A percentile compares a stretch with the other conserved stretches of the same genome.
Evolutionary conservation across 2,888 invertebrate species (phyloP).

Genomic region (Melieria omissa): DNA sequence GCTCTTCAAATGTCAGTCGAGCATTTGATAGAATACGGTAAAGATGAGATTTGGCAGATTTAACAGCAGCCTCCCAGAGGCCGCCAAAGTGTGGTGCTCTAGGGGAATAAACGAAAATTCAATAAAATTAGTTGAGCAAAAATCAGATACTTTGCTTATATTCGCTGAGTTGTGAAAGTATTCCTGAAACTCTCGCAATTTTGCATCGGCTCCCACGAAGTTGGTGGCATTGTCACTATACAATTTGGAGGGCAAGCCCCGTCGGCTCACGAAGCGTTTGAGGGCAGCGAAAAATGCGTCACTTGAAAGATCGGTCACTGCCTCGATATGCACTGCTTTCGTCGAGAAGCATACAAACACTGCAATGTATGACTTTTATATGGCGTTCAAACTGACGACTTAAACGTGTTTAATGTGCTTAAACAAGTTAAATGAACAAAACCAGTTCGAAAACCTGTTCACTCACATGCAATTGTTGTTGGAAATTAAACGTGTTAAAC

Average conservation of each 20-base stretch:
- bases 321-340: constrained; percentile 34
- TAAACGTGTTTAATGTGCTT: too few relatives aligned
- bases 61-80: constrained; percentile 29
- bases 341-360: constrained; percentile 30
- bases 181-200: constrained; percentile 23
- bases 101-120: constrained; percentile 37
- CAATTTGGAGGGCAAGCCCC: constrained; percentile 28
- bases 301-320: constrained; percentile 11
- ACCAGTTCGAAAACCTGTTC: too few relatives aligned
- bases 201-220: constrained; percentile 23
- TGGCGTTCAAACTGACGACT: too few relatives aligned
- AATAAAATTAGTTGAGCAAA: constrained; percentile 10
- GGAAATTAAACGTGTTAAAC: too few relatives aligned
- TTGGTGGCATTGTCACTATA: constrained; percentile 28
- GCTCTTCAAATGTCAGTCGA: constrained; percentile 39
- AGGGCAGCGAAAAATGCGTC: constrained; percentile 28
- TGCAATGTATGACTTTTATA: too few relatives aligned
- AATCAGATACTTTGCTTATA: neutral
- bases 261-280: constrained; percentile 35
- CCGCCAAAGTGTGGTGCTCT: constrained; percentile 43
- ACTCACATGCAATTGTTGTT: too few relatives aligned
- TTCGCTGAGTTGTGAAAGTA: constrained; percentile 5
- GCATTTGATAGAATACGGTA: constrained; percentile 33
- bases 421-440: too few relatives aligned
- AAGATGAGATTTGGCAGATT: constrained; percentile 38